phyloP scores from a whole-genome alignment of 2,888 invertebrate species.

The Aquatica leii region DNA sequence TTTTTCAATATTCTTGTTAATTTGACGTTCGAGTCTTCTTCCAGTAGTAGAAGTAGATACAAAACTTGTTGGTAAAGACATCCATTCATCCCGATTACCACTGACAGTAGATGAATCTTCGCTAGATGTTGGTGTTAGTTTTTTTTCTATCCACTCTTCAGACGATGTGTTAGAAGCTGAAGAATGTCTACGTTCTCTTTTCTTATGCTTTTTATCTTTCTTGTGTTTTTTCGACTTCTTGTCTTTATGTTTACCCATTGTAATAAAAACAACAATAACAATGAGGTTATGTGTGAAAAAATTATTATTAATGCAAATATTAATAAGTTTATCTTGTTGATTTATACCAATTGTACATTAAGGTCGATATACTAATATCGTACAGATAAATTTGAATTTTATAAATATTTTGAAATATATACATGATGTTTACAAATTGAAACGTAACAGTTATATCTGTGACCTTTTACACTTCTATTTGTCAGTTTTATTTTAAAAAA shows the following conservation, averaged over 20 bases:
- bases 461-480: too few relatives aligned
- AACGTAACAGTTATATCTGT: too few relatives aligned
- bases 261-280: not conserved
- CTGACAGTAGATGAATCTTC: slow-evolving; percentile 40
- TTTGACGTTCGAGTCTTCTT: slow-evolving; percentile 60
- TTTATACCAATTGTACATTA: too few relatives aligned
- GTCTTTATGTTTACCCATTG: slow-evolving; percentile 49
- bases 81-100: slow-evolving; percentile 78
- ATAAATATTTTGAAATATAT: too few relatives aligned
- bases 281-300: too few relatives aligned
- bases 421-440: too few relatives aligned
- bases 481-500: too few relatives aligned
- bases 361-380: too few relatives aligned
- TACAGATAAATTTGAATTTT: too few relatives aligned
- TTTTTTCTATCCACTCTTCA: slow-evolving; percentile 72
- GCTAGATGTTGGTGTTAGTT: slow-evolving; percentile 37
- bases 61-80: slow-evolving; percentile 68
- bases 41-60: slow-evolving; percentile 55
- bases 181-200: slow-evolving; percentile 39
- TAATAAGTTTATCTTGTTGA: too few relatives aligned
- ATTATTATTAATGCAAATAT: not conserved
- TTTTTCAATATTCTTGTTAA: slow-evolving; percentile 64
- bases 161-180: slow-evolving; percentile 47
- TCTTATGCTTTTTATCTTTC: slow-evolving; percentile 57
- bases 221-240: slow-evolving; percentile 60